Conservation (phyloP, 1,140 invertebrate species). For the Drosophila melanica region DNA sequence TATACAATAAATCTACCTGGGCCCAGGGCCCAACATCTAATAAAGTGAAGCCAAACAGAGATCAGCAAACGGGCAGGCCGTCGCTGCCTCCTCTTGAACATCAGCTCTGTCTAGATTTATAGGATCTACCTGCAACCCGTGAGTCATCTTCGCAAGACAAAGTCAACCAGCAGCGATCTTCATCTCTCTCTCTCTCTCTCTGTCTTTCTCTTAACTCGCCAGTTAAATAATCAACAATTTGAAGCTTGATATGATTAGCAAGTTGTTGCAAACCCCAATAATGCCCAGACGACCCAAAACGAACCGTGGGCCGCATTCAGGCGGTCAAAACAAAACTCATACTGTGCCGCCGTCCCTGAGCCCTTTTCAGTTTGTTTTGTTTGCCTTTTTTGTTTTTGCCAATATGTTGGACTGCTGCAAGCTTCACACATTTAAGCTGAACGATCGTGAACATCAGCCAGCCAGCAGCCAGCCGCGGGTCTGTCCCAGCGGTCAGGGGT, state of each 20-base stretch:
- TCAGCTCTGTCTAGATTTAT: slow-evolving; percentile 2
- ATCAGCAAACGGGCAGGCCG: slow-evolving; percentile 16
- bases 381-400: slow-evolving; percentile 9
- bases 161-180: slow-evolving; percentile 33
- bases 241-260: slow-evolving; percentile 77
- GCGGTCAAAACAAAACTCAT: slow-evolving; percentile 63
- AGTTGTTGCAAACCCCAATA: slow-evolving; percentile 38
- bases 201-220: slow-evolving; percentile 39
- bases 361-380: slow-evolving; percentile 29
- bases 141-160: slow-evolving; percentile 50
- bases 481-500: slow-evolving; percentile 15
- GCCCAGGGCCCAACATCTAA: slow-evolving; percentile 51
- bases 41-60: slow-evolving; percentile 41
- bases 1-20: slow-evolving; percentile 80
- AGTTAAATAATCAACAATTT: slow-evolving; percentile 67
- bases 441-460: slow-evolving; percentile 33
- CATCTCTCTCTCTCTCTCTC: too few relatives aligned
- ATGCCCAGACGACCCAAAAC: slow-evolving; percentile 13
- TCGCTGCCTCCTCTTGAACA: background rate
- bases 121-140: slow-evolving; percentile 54
- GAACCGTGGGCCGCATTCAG: slow-evolving; percentile 49
- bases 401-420: slow-evolving; percentile 26
- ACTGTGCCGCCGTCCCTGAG: slow-evolving; percentile 49
- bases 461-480: background rate
- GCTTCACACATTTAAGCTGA: slow-evolving; percentile 30